phyloP scores from a whole-genome alignment of 1,140 invertebrate genomes.

The Drosophila nasuta region DNA sequence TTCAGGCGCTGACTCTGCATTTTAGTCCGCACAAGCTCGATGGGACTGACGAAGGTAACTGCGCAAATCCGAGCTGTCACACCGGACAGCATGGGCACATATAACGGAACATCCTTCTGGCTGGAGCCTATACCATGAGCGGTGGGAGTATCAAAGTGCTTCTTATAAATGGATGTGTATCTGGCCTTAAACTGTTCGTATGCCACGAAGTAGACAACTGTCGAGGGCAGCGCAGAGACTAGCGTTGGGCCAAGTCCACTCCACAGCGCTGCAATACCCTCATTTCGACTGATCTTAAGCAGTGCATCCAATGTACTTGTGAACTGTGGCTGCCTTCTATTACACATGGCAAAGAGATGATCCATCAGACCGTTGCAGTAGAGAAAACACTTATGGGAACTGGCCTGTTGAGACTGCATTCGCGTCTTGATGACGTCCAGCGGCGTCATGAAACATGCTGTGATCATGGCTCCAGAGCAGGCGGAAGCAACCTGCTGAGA shows the following conservation, averaged over 20 bases:
- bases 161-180: constrained; percentile 87
- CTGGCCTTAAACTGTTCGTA: constrained; percentile 95
- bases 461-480: constrained; percentile 94
- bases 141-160: constrained; percentile 12
- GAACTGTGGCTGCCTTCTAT: constrained; percentile 90
- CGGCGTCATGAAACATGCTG: constrained; percentile 96
- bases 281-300: constrained; percentile 94
- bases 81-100: constrained; percentile 93
- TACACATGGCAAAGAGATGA: constrained; percentile 93
- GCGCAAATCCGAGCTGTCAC: constrained; percentile 92
- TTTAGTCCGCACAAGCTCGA: constrained; percentile 98
- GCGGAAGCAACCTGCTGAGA: constrained; percentile 95
- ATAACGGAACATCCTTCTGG: constrained; percentile 86
- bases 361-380: constrained; percentile 99
- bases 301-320: constrained; percentile 98
- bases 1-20: constrained; percentile 97
- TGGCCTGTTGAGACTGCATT: constrained; percentile 95
- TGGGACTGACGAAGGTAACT: constrained; percentile 95
- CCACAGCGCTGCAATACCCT: constrained; percentile 97
- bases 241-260: constrained; percentile 98
- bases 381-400: constrained; percentile 95
- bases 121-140: not conserved
- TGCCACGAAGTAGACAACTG: constrained; percentile 97
- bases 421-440: constrained; percentile 99
- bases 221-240: constrained; percentile 97